These are phyloP conservation scores for Meteorus sp. DNA, from an alignment of 1,140 invertebrate species.

Conservation along the genomic window DNA sequence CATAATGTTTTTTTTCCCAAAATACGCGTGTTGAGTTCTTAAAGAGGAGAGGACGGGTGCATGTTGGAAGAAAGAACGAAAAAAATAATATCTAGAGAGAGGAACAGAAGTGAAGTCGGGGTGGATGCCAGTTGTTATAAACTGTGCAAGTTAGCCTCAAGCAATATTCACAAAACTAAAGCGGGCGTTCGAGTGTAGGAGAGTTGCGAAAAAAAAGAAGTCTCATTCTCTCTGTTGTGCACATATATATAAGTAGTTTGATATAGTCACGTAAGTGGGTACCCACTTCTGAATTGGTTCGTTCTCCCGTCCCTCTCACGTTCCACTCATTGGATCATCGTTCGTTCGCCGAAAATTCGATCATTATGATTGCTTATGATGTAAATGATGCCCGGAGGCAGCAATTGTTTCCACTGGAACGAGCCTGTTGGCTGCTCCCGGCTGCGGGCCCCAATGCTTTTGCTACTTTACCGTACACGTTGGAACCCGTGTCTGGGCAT, in stretches of 20 bases:
- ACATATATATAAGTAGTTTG: too few relatives aligned
- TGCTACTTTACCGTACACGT: too few relatives aligned
- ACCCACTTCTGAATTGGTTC: constrained; percentile 58
- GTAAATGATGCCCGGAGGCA: constrained; percentile 60
- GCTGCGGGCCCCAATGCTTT: constrained; percentile 35
- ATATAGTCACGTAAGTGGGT: constrained; percentile 55
- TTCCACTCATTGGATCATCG: constrained; percentile 58
- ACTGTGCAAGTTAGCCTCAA: constrained; percentile 43
- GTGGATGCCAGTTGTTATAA: constrained; percentile 37
- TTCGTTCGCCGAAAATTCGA: constrained; percentile 59
- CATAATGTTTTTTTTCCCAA: constrained; percentile 28
- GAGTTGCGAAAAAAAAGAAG: constrained; percentile 27
- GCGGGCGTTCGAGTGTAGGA: constrained; percentile 31
- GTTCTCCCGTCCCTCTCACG: too few relatives aligned
- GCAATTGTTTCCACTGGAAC: constrained; percentile 57
- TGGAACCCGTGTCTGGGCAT: too few relatives aligned
- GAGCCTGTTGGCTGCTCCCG: constrained; percentile 38
- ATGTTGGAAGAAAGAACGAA: constrained; percentile 12
- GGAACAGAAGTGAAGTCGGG: constrained; percentile 27
- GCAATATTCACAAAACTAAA: constrained; percentile 32
- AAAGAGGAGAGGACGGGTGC: too few relatives aligned
- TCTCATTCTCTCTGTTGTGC: too few relatives aligned
- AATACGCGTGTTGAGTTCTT: too few relatives aligned
- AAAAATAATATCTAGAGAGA: constrained; percentile 1
- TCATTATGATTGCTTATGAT: constrained; percentile 62